A percentile compares a stretch with the other conserved stretches of the same genome.
Evolutionary conservation across 2,888 invertebrate species (phyloP).

Genomic region (Tryphoninae sp.): DNA sequence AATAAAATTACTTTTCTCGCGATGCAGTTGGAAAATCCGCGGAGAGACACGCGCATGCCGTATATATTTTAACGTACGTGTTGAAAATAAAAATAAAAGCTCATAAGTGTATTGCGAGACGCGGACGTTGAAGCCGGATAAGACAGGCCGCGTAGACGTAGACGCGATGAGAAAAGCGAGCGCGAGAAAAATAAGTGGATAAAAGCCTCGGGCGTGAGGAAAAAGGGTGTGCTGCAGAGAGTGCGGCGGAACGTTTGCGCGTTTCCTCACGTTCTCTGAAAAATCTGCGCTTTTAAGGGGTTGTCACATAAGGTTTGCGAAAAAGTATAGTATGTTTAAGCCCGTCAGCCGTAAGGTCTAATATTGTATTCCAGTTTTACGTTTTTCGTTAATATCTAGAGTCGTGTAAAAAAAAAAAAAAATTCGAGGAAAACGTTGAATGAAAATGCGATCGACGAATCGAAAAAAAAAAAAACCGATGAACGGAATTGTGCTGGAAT

Average conservation of each 20-base stretch:
- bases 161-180: constrained; percentile 11
- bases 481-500: neutral
- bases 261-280: constrained; percentile 54
- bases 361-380: too few species aligned
- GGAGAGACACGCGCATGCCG: constrained; percentile 1
- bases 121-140: constrained; percentile 17
- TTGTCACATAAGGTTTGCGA: constrained; percentile 61
- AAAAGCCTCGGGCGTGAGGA: constrained; percentile 54
- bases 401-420: too few species aligned
- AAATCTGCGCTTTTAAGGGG: constrained; percentile 61
- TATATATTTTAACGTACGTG: neutral
- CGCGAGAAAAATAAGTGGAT: constrained; percentile 57
- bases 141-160: constrained; percentile 7
- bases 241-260: constrained; percentile 36
- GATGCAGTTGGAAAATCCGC: neutral
- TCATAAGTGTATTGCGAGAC: constrained; percentile 4
- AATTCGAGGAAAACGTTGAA: neutral
- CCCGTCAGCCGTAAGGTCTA: constrained; percentile 5
- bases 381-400: too few species aligned
- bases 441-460: neutral
- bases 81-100: constrained; percentile 10
- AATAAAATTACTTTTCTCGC: constrained; percentile 39
- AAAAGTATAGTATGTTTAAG: constrained; percentile 42
- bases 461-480: neutral
- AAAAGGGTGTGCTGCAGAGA: constrained; percentile 34